These are phyloP conservation scores for Carcinoscorpius rotundicauda DNA, from an alignment of 1,140 invertebrate genomes.

Conservation along the genomic window DNA sequence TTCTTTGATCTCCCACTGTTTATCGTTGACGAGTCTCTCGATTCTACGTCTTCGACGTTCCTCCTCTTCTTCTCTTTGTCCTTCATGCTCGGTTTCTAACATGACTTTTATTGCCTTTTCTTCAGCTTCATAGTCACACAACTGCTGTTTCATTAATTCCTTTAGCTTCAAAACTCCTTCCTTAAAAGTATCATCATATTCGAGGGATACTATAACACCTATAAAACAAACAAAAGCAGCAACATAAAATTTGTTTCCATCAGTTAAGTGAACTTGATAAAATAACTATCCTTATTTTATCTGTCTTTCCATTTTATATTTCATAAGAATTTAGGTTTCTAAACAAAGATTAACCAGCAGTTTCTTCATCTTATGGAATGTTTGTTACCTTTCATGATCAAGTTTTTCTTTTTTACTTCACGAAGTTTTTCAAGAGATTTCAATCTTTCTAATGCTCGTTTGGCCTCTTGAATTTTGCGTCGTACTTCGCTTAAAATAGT, in stretches of 20 bases:
- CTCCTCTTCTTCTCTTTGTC: conserved; percentile 14
- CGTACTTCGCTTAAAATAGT: conserved; percentile 50
- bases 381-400: conserved; percentile 41
- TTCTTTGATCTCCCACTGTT: conserved; percentile 3
- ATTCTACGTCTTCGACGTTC: conserved; percentile 9
- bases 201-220: conserved; percentile 30
- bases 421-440: conserved; percentile 48
- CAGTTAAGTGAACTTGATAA: too few relatives aligned
- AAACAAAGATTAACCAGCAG: too few relatives aligned
- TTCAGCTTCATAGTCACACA: conserved; percentile 38
- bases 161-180: conserved; percentile 29
- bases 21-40: conserved; percentile 4
- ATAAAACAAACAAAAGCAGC: conserved; percentile 21
- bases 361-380: too few relatives aligned
- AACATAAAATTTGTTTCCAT: too few relatives aligned
- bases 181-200: conserved; percentile 33
- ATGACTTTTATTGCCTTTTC: conserved; percentile 38
- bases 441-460: conserved; percentile 46
- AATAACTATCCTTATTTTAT: too few relatives aligned
- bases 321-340: too few relatives aligned
- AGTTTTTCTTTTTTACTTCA: conserved; percentile 43
- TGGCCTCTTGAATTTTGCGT: conserved; percentile 51
- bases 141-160: conserved; percentile 35
- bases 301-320: too few relatives aligned
- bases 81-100: conserved; percentile 32